Evolutionary conservation across 2,888 invertebrate species (phyloP), one percentile per base, ranked within the genome.

Genomic region (Cephus rjabovi): DNA sequence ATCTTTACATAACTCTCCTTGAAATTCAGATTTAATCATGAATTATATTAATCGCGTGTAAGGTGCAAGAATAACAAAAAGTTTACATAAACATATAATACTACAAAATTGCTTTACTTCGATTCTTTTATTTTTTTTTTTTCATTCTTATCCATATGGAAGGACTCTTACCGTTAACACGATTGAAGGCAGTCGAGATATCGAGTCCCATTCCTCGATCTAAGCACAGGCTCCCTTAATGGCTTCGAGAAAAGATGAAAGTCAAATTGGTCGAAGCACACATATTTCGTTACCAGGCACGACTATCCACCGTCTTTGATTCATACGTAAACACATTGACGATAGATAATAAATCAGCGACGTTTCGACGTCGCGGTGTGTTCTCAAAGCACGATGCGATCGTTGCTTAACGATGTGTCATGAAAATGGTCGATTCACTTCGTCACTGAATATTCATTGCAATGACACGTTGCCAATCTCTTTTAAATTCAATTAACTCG

Each of bases 381-480:
- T 23, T 23, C 23, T 56, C 23, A 56, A 23, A 6, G 56, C 56
- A 56, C 23, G 23, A 56, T 23, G 56, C 79, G 79, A 74, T 31
- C 31, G 71, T 30, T 34, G 70, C 68, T 73, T 56, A 73, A 56
- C 73, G 77, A 77, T 73, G 77, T 77, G 75, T 70, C 71, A 75
- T 76, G 76, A 77, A 79, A 86, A 79, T 81, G 82, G 85, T 73
- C 84, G 83, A 87, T 81, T 88, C 87, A 88, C 37, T 30, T 40
- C 4, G 11, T 37, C 78, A 30, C 83, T 88, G 78, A 88, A 87
- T 87, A 88, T 87, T 85, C 79, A 86, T 80, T 30, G 71, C 33
- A 31, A 34, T 40, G 35, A 34, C 35, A 34, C 74, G 74, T 11
- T 74, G 11, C 35, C 15, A 23, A 31, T 80, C 80, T 83, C 85